A percentile compares a stretch with the other conserved stretches of the same genome.
Evolutionary conservation across 2,113 vertebrate genomes (phyloP).

Genomic region (Corythornis vintsioides): DNA sequence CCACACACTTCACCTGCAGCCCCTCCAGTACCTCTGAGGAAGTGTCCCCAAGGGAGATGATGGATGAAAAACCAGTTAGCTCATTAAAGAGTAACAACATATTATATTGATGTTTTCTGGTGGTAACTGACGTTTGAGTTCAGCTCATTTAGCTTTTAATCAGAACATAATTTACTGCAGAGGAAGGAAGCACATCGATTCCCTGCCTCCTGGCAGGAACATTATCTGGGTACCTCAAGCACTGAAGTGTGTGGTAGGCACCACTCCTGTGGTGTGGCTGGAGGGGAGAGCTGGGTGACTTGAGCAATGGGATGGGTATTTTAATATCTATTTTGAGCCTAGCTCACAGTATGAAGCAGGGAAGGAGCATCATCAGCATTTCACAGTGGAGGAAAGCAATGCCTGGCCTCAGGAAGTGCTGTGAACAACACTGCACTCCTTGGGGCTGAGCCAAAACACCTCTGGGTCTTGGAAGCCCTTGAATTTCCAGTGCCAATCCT

Average conservation of each 20-base stretch:
- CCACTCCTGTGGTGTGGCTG: neutral
- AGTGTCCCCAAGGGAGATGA: neutral
- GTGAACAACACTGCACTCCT: neutral
- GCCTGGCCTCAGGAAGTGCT: neutral
- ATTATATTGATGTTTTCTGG: slow-evolving; percentile 29
- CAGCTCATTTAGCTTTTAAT: slow-evolving; percentile 51
- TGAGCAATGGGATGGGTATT: neutral
- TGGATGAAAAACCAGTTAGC: neutral
- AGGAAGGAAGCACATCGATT: neutral
- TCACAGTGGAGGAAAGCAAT: neutral
- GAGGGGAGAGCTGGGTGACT: neutral
- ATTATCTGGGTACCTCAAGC: neutral
- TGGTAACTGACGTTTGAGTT: neutral
- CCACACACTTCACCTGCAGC: neutral
- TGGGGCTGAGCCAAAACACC: neutral
- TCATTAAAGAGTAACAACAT: neutral
- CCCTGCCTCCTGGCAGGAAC: neutral
- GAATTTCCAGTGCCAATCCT: neutral
- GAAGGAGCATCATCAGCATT: neutral
- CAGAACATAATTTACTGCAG: neutral
- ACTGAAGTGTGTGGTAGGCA: accelerated
- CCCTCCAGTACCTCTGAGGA: accelerated
- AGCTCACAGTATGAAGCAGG: neutral
- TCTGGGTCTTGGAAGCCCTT: neutral
- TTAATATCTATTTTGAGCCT: neutral